Base-by-base conservation (phyloP, 2,797 vertebrate genomes). In the Gambelia wislizenii region DNA sequence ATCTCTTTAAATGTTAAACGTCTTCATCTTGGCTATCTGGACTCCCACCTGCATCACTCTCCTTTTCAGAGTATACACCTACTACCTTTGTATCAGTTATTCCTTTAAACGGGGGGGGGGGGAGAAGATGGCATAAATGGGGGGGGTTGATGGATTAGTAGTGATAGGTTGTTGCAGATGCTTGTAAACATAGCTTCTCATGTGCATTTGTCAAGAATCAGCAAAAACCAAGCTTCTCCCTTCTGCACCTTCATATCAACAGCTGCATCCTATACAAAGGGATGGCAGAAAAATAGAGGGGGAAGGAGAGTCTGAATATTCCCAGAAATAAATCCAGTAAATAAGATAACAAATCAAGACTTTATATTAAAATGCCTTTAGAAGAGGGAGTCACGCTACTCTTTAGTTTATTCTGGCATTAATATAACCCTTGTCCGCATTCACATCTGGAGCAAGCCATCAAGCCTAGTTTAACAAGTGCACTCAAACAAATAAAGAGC, bases 1-100 rank as follows among this genome's bases (percentile, higher is more conserved):
- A 44, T 6, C 6, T 0, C 0, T 61, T 59, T 4, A 7, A 18
- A 79, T n/a, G 49, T 79, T 0, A 20, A 1, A 47, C 0, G 0
- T 77, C 67, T 88, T 91, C 42, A 56, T 61, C 67, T 54, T 10
- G 0, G 0, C 83, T 91, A n/a, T 33, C 42, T 44, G 44, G 39
- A 20, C 61, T 44, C 33, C 0, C 10, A 33, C 79, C 64, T 56
- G n/a, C 16, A 74, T 74, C 33, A 18, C 27, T 80, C 59, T 54
- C 83, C 18, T 77, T 85, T 30, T 61, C 74, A 54, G 59, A 84
- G 20, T 49, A 54, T 0, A 0, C 4, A 27, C 0, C 56, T 0
- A 64, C 0, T 12, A 61, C 70, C 44, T 30, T 75, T 36, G 27
- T 1, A 12, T 81, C 0, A 0, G 56, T 42, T n/a, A 82, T 49